These are phyloP conservation scores for Picus viridis DNA, from an alignment of 2,797 vertebrate species.

Conservation along the genomic window DNA sequence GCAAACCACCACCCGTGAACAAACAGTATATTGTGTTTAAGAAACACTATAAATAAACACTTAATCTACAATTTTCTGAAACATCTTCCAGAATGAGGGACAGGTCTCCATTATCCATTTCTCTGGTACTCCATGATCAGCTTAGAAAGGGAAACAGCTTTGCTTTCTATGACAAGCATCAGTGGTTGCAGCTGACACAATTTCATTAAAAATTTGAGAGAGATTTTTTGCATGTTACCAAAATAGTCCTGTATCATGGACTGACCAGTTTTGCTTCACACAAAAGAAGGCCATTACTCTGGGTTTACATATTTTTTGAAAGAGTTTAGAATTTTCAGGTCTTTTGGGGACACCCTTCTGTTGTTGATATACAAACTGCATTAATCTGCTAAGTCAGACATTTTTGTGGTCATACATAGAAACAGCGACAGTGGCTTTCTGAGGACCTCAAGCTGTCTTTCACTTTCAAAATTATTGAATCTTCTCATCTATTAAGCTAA, in stretches of 20 bases:
- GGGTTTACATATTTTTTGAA: not conserved
- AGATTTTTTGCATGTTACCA: not conserved
- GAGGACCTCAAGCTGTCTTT: not conserved
- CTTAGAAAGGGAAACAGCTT: not conserved
- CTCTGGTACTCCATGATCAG: not conserved
- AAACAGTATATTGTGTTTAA: not conserved
- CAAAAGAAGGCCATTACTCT: not conserved
- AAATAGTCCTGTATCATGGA: not conserved
- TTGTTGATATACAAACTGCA: not conserved
- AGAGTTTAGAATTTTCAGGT: not conserved
- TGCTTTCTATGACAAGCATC: not conserved
- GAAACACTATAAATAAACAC: not conserved
- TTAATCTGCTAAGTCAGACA: not conserved
- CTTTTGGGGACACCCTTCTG: not conserved
- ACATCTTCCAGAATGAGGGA: not conserved
- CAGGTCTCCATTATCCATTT: not conserved
- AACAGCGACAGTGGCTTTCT: not conserved
- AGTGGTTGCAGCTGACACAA: not conserved
- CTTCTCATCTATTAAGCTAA: not conserved
- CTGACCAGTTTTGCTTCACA: not conserved
- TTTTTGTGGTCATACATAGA: not conserved
- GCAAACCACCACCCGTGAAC: not conserved
- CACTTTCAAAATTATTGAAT: not conserved
- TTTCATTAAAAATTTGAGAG: not conserved
- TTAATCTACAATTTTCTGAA: not conserved